Base-by-base conservation (phyloP, 2,797 vertebrate species). In the Cynopterus sphinx region DNA sequence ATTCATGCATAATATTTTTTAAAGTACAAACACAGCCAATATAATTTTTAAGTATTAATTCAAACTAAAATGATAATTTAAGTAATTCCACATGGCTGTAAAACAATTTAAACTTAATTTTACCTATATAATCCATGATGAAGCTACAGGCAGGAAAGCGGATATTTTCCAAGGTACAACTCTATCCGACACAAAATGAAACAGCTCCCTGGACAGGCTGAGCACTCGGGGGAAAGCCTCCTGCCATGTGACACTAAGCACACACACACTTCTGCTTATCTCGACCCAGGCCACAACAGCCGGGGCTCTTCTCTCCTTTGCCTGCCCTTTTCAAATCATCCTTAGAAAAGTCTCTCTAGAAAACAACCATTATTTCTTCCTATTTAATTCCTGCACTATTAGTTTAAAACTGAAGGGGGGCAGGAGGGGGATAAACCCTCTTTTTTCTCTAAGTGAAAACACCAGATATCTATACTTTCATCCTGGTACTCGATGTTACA, bases 201-300 rank as follows among this genome's bases (percentile, higher is more conserved):
- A 95, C 70, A 53, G 70, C 71, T 85, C 84, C 39, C 71, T 28
- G 53, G 31, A 43, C 61, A 36, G 84, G 57, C 84, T 53, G 61
- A 86, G 85, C 46, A 43, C 67, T 92, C 39, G 53, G 92, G 86
- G 88, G 95, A 75, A 83, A 91, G 81, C 91, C 96, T 97, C 82
- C 68, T 95, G 93, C 78, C 59, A 86, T 87, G 88, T 94, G 84
- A 91, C 87, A 84, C 12, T 63, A 96, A 92, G 36, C 41, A 71
- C 90, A 95, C 6, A 9, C 75, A 75, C 95, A 74, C 75, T 96
- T 91, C 84, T 97, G 88, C 93, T 97, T 98, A 98, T 95, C 97
- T 92, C 31, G 8, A 57, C 59, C 94, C 86, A 94, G 71, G 43
- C 1, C 73, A 67, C 83, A 96, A 89, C 61, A 11, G n/a, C 70